Evolutionary conservation across 2,113 vertebrate species (phyloP), one percentile per base, ranked within the genome.

Genomic region (Brienomyrus longianalis): DNA sequence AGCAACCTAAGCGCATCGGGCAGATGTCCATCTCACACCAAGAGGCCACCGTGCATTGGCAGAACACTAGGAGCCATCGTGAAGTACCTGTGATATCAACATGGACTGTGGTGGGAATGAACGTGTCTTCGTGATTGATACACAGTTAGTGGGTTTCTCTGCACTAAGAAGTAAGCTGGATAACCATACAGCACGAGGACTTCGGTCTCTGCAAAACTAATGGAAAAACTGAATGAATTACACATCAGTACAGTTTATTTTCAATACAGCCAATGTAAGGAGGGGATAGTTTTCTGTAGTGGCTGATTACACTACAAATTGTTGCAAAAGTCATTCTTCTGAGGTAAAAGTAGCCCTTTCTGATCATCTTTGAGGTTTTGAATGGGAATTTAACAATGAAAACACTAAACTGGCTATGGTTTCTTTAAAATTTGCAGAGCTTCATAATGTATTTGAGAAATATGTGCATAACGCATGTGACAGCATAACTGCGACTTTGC

Each of bases 171-270:
- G 91, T 92, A 93, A 92, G 92, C 90, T 88, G 87, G 93, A 70
- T 94, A 90, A 92, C 94, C 92, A 70, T 94, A 92, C 94, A 91
- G 92, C 91, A 90, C 91, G 91, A 91, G 91, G 91, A 74, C 84
- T 89, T 31, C 86, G 87, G 90, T 74, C 74, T 17, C 90, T 94
- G 94, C 94, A 94, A 95, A 94, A 91, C 95, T 93, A 92, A 95
- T 94, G 91, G 91, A 91, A 94, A 94, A 9, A 91, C 94, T 31
- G 93, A 93, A 92, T 95, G 94, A 94, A 90, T 92, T 93, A 92
- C 93, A 94, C 91, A 21, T 23, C 35, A 21, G 94, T 93, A 90
- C 93, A 92, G 91, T 92, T 93, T 91, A 93, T 90, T 93, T 94
- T 93, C 94, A 93, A 92, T 93, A 93, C 11, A n/a, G 8, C 23